These are phyloP conservation scores for Mesitornis unicolor DNA, from an alignment of 2,113 vertebrate genomes.

Conservation along the genomic window DNA sequence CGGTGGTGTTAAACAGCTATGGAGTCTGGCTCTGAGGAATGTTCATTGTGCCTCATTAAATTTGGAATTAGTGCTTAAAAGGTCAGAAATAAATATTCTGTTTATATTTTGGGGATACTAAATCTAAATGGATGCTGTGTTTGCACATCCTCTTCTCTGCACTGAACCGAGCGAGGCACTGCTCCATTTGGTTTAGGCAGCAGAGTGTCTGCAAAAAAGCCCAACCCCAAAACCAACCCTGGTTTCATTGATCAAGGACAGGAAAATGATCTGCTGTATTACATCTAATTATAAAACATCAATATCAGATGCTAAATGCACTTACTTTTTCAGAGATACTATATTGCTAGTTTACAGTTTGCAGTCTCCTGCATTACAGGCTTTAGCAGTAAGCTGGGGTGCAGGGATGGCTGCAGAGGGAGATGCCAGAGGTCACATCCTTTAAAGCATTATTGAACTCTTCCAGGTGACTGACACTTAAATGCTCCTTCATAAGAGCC, in stretches of 20 bases:
- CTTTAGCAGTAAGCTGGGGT: constrained; percentile 10
- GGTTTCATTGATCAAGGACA: constrained; percentile 67
- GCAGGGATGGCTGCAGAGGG: constrained; percentile 3
- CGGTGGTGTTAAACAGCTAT: constrained; percentile 65
- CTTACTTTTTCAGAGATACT: constrained; percentile 13
- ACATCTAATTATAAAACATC: constrained; percentile 74
- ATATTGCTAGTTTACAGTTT: constrained; percentile 21
- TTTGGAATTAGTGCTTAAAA: constrained; percentile 76
- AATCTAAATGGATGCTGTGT: constrained; percentile 60
- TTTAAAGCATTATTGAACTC: constrained; percentile 52
- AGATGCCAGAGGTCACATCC: constrained; percentile 9
- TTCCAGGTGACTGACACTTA: constrained; percentile 23
- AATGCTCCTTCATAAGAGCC: constrained; percentile 10
- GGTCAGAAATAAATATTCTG: constrained; percentile 75
- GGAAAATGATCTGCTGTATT: constrained; percentile 70
- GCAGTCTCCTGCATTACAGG: constrained; percentile 26
- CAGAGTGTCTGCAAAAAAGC: constrained; percentile 45
- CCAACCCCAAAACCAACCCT: constrained; percentile 38
- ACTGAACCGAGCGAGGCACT: neutral
- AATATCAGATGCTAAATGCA: constrained; percentile 61
- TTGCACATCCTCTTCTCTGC: constrained; percentile 35
- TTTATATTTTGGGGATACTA: constrained; percentile 68
- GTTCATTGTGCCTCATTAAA: constrained; percentile 75
- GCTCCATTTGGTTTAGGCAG: constrained; percentile 34
- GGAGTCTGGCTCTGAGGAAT: constrained; percentile 65